Evolutionary conservation across 1,140 invertebrate species (phyloP).

Genomic region (Nephotettix cincticeps): DNA sequence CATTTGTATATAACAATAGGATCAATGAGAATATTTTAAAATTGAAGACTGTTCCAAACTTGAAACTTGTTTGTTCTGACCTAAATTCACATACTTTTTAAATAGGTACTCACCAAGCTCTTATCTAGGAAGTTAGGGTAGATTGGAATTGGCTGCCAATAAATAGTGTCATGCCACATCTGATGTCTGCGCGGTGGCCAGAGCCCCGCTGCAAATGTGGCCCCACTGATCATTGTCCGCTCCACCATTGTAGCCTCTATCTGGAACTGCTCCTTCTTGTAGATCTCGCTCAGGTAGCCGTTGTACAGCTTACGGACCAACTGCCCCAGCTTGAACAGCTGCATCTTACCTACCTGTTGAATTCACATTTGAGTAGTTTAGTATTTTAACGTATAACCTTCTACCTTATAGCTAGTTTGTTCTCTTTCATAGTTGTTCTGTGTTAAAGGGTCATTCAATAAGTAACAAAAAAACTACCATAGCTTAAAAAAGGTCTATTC

Average conservation of each 20-base stretch:
- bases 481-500: too few relatives aligned
- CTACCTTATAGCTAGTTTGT: too few relatives aligned
- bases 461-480: too few relatives aligned
- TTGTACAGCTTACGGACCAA: background rate
- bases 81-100: too few relatives aligned
- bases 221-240: conserved; percentile 58
- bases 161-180: conserved; percentile 67
- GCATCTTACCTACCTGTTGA: background rate
- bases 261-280: background rate
- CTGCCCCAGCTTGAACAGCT: background rate
- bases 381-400: too few relatives aligned
- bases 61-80: too few relatives aligned
- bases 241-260: background rate
- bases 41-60: too few relatives aligned
- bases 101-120: background rate
- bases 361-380: background rate
- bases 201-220: conserved; percentile 76
- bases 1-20: too few relatives aligned
- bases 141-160: conserved; percentile 82
- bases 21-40: too few relatives aligned
- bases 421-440: too few relatives aligned
- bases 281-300: background rate
- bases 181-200: conserved; percentile 70
- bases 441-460: too few relatives aligned
- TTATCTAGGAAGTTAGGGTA: conserved; percentile 16